phyloP scores from a whole-genome alignment of 2,797 vertebrate species.

The Molossus molossus region DNA sequence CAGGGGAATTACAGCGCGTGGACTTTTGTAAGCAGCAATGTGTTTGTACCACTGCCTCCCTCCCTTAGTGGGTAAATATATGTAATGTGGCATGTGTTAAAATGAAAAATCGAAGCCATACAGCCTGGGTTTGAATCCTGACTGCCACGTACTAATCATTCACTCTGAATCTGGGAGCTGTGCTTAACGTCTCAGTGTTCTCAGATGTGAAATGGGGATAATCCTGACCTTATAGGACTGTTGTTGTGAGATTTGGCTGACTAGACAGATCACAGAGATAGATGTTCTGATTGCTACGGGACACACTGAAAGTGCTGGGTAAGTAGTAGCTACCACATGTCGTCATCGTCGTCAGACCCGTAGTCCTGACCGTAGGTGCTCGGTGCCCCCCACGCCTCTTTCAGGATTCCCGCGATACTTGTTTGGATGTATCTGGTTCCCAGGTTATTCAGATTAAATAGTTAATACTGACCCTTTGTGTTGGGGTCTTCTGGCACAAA shows the following conservation, averaged over 20 bases:
- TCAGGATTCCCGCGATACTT: background rate
- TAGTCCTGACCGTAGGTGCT: background rate
- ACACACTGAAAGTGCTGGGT: background rate
- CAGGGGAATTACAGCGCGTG: background rate
- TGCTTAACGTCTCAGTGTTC: background rate
- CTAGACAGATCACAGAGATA: background rate
- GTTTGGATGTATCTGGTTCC: background rate
- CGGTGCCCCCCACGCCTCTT: background rate
- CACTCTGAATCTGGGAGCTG: background rate
- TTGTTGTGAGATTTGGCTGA: slow-evolving; percentile 19
- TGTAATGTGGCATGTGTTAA: background rate
- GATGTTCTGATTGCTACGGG: background rate
- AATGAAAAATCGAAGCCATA: background rate
- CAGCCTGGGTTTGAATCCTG: background rate
- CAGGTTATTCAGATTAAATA: background rate
- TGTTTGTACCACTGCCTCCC: background rate
- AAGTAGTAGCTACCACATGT: background rate
- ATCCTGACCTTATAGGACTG: background rate
- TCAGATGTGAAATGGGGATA: background rate
- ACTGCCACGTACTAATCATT: background rate
- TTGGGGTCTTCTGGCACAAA: background rate
- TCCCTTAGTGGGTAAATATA: background rate
- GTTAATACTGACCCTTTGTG: background rate
- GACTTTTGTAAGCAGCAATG: background rate
- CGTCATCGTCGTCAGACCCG: background rate